Conservation (phyloP, 2,888 invertebrate genomes). For the Leptogaster cylindrica region DNA sequence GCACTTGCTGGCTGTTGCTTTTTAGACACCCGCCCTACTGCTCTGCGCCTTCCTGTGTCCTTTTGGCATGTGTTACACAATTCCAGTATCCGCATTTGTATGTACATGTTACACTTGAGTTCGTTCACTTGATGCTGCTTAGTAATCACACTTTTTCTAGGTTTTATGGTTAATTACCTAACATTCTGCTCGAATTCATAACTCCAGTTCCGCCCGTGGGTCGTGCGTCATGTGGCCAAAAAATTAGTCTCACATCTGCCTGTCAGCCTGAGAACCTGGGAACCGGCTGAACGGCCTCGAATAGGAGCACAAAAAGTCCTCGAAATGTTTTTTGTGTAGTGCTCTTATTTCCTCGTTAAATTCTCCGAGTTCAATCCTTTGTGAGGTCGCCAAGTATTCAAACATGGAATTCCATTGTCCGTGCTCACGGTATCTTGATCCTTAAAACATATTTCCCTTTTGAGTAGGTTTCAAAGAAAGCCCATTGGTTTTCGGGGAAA, state of each 20-base stretch:
- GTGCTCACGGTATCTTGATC: too few relatives aligned
- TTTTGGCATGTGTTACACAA: not conserved
- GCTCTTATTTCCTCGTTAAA: too few relatives aligned
- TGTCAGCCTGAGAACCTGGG: not conserved
- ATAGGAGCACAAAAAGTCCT: slow-evolving; percentile 20
- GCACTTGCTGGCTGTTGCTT: not conserved
- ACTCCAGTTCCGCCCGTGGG: not conserved
- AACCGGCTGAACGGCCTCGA: not conserved
- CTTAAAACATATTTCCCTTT: too few relatives aligned
- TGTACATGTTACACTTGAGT: slow-evolving; percentile 3
- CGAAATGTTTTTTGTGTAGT: not conserved
- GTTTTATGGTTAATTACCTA: slow-evolving; percentile 12
- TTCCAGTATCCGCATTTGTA: not conserved
- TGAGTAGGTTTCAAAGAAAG: too few relatives aligned
- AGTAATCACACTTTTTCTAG: not conserved
- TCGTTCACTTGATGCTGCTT: slow-evolving; percentile 5
- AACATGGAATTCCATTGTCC: too few relatives aligned
- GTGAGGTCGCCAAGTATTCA: too few relatives aligned
- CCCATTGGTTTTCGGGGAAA: too few relatives aligned
- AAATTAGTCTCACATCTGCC: not conserved
- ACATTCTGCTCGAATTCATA: not conserved
- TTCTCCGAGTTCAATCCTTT: too few relatives aligned
- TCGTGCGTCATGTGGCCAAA: too few relatives aligned
- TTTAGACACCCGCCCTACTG: not conserved
- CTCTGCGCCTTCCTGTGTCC: not conserved